A percentile compares a stretch with the other conserved stretches of the same genome.
phyloP scores from a whole-genome alignment of 2,797 vertebrate species.

The Benthosema pterotum region DNA sequence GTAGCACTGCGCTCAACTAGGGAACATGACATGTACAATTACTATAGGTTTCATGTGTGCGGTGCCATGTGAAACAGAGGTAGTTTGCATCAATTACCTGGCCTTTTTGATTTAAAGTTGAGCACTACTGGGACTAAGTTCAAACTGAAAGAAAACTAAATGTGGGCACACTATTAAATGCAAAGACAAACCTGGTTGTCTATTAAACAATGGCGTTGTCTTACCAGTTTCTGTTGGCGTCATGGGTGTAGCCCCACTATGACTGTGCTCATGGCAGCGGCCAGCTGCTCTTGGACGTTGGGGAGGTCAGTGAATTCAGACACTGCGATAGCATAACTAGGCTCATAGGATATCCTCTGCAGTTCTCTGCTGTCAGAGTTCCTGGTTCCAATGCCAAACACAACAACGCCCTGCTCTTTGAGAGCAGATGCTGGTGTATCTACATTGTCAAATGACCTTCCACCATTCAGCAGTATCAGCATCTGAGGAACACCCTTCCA shows the following conservation, averaged over 20 bases:
- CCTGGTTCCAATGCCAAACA: constrained; percentile 47
- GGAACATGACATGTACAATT: neutral
- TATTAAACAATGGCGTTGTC: neutral
- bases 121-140: neutral
- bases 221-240: constrained; percentile 18
- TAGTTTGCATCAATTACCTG: no score
- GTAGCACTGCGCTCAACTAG: constrained; percentile 1
- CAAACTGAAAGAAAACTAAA: neutral
- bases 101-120: no score
- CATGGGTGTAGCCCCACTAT: neutral
- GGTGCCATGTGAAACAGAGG: no score
- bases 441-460: constrained; percentile 33
- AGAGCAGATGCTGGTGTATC: constrained; percentile 29
- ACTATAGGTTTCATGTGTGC: no score
- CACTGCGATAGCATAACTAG: constrained; percentile 23
- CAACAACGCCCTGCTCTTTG: constrained; percentile 31
- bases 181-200: neutral
- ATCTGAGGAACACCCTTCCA: constrained; percentile 26
- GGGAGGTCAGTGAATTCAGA: constrained; percentile 49
- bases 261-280: constrained; percentile 2
- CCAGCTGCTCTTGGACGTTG: constrained; percentile 13
- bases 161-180: neutral
- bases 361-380: constrained; percentile 50
- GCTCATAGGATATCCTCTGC: constrained; percentile 36
- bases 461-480: constrained; percentile 31